phyloP scores from a whole-genome alignment of 1,140 invertebrate genomes.

The Macrobrachium nipponense region DNA sequence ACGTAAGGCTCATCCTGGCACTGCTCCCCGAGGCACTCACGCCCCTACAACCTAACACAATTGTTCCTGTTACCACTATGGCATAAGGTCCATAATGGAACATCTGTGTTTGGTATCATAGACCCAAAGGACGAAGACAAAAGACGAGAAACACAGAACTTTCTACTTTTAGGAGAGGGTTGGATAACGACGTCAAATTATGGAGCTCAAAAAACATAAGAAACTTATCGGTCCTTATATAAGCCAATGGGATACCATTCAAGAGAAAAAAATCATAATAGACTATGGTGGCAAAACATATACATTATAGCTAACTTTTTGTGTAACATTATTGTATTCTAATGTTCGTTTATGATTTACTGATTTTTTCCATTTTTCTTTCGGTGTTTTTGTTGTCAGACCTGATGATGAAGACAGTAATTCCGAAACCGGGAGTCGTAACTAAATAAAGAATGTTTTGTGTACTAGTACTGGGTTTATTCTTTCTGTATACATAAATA shows the following conservation, averaged over 20 bases:
- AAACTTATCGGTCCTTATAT: conserved; percentile 1
- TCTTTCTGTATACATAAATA: too few relatives aligned
- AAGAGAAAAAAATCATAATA: background rate
- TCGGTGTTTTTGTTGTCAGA: too few relatives aligned
- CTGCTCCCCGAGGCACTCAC: conserved; percentile 14
- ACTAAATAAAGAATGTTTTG: too few relatives aligned
- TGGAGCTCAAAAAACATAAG: background rate
- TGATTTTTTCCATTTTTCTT: too few relatives aligned
- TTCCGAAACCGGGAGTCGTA: too few relatives aligned
- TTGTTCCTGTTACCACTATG: background rate
- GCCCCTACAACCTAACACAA: conserved; percentile 18
- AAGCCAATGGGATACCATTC: background rate
- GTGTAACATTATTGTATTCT: too few relatives aligned
- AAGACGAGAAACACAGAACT: background rate
- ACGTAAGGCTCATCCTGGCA: conserved; percentile 24
- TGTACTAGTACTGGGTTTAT: too few relatives aligned
- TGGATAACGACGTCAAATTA: background rate
- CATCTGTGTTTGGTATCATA: conserved; percentile 31
- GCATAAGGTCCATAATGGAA: conserved; percentile 17
- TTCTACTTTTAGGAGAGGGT: background rate
- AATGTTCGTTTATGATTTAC: too few relatives aligned
- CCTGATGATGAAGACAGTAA: too few relatives aligned
- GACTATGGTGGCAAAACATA: background rate
- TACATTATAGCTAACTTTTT: background rate
- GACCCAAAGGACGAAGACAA: conserved; percentile 25